Evolutionary conservation across 2,888 invertebrate species (phyloP), one percentile per base, ranked within the genome.

Genomic region (Diplolepis rosae): DNA sequence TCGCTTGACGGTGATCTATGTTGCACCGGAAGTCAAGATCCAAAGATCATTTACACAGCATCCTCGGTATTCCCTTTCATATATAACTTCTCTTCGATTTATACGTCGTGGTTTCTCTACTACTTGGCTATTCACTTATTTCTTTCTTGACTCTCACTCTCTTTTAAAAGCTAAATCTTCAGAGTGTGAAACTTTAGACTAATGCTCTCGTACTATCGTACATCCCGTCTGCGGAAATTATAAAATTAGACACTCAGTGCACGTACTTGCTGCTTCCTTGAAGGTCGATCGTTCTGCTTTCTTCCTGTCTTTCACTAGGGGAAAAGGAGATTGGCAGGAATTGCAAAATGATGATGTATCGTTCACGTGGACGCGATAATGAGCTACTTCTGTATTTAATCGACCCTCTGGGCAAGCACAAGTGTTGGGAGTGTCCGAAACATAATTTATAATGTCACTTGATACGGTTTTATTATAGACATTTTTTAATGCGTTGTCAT

Each of bases 241-340:
- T 87, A 86, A 89, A 89, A 89, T 89, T 87, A 87, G 83, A 86
- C 83, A 89, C 86, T 84, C 88, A 82, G 83, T 77, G 85, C 88
- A 89, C 88, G 88, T 88, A 87, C 65, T n/a, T 66, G 27, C 68
- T 45, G 45, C 45, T 18, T 22, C 18, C 22, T 9, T 6, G 45
- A 18, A 45, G 18, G 45, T 45, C 45, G n/a, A 45, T 45, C 24
- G n/a, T 24, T 39, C 39, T 45, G 39, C 22, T 13, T 61, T 61
- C 61, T 39, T 39, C 61, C 22, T 24, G 22, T 24, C 35, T 39
- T 24, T 24, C 32, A 61, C 9, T 22, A n/a, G 18, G 18, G 18
- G 18, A 45, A 15, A 39, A 35, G 24, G 24, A 61, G 39, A 39
- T 24, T 39, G 61, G 30, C 52, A 30, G 15, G 15, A 30, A 52